Evolutionary conservation across 1,140 invertebrate species (phyloP).

Genomic region (Aporrectodea caliginosa): DNA sequence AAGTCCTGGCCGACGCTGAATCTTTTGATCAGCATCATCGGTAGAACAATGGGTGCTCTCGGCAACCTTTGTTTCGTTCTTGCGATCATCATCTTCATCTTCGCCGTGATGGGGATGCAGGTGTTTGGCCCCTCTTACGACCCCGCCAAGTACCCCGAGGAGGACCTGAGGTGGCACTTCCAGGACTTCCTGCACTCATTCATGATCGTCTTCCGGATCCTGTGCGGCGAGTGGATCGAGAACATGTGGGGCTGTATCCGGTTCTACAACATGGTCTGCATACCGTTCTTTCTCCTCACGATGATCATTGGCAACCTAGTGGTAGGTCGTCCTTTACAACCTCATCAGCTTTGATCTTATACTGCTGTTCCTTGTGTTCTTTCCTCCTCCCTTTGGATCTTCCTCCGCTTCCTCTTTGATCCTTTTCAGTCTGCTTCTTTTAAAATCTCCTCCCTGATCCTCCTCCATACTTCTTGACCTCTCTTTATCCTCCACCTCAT

Average conservation of each 20-base stretch:
- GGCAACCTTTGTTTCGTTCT: slow-evolving; percentile 96
- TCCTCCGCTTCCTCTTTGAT: too few relatives aligned
- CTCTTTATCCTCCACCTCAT: too few relatives aligned
- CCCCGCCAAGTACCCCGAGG: slow-evolving; percentile 33
- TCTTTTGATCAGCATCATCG: slow-evolving; percentile 97
- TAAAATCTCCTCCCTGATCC: too few relatives aligned
- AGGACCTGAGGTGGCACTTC: slow-evolving; percentile 78
- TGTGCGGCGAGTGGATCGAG: slow-evolving; percentile 98
- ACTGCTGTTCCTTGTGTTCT: not conserved
- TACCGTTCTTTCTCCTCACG: slow-evolving; percentile 94
- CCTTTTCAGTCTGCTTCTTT: too few relatives aligned
- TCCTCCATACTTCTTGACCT: too few relatives aligned
- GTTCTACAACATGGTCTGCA: slow-evolving; percentile 81
- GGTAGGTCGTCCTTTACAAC: slow-evolving; percentile 65
- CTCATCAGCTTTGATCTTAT: not conserved
- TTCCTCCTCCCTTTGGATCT: too few relatives aligned
- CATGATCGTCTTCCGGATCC: slow-evolving; percentile 84
- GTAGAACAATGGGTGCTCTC: slow-evolving; percentile 92
- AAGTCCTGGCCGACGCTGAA: slow-evolving; percentile 99
- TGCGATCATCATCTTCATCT: slow-evolving; percentile 98
- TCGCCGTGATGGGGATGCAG: slow-evolving; percentile 97
- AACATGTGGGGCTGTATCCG: slow-evolving; percentile 97
- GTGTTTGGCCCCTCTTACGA: slow-evolving; percentile 88
- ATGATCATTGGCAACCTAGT: slow-evolving; percentile 97
- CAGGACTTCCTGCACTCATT: slow-evolving; percentile 98